Base-by-base conservation (phyloP, 1,140 invertebrate species). In the Reticulitermes speratus region DNA sequence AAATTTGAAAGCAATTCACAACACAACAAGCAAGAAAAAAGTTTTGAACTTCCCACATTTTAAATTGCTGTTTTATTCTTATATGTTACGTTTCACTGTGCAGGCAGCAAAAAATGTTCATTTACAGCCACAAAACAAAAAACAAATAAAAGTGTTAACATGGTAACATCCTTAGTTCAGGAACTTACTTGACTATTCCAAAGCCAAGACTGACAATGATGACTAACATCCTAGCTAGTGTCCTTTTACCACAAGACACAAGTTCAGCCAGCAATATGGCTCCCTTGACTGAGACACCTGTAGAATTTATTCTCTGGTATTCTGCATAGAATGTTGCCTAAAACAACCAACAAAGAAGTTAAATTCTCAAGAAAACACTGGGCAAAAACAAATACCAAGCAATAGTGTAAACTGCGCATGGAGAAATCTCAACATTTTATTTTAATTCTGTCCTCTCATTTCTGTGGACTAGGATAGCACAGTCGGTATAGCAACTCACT, bases 141-240 rank as follows among this genome's bases (percentile, higher is more conserved):
- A n/a, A n/a, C n/a, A n/a, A 48, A 48, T 7, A 48, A 48, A 12
- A 48, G 9, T 48, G 14, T 48, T 48, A 48, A 16, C 14, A 48
- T 48, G 9, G 45, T 16, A 55, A 55, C 19, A 55, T 55, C 19
- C 52, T 21, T 55, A 16, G 52, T 55, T 55, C 52, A 19, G 14
- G 84, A 44, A 93, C 94, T 93, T 90, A 97, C 96, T 98, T 99
- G 87, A 98, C 97, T 89, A 99, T 98, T 55, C 98, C 98, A 93
- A 98, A 99, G 81, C 98, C 98, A 82, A 98, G 92, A 88, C 96
- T 97, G 85, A 98, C 97, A 86, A 98, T 98, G 48, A 99, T 96
- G 84, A 99, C 96, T 30, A 99, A 91, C 95, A 98, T 98, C 87
- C 98, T 92, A 6, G 98, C 96, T 83, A 99, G 91, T 2, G 97